Conservation (phyloP, 1,140 invertebrate species). For the Anoplolepis gracilipes region DNA sequence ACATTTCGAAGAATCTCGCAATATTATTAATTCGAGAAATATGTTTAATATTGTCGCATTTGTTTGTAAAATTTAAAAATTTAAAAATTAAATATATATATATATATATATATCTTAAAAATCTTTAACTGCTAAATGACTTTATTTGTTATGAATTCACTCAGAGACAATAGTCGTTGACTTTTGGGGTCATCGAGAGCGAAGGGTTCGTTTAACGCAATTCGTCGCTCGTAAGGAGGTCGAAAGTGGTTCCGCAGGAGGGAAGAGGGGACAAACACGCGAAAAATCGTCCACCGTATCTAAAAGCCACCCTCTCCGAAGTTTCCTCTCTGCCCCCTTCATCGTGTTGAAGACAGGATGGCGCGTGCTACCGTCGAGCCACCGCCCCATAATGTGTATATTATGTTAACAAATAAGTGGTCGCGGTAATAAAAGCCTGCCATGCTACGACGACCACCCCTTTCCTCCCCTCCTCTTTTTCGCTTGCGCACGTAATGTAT, state of each 20-base stretch:
- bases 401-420: constrained; percentile 85
- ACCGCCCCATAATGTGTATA: constrained; percentile 82
- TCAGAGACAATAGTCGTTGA: neutral
- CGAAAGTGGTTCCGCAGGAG: neutral
- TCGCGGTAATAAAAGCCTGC: constrained; percentile 81
- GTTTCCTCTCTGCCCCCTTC: neutral
- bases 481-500: constrained; percentile 77
- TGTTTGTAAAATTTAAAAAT: neutral
- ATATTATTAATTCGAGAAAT: neutral
- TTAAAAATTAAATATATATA: neutral
- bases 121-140: neutral
- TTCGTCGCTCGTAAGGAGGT: constrained; percentile 32
- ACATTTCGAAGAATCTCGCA: neutral
- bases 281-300: constrained; percentile 80
- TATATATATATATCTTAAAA: neutral
- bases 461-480: constrained; percentile 22
- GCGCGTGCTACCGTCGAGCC: constrained; percentile 67
- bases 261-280: constrained; percentile 33
- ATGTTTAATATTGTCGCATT: neutral
- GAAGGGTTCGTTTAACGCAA: constrained; percentile 37
- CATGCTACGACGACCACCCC: constrained; percentile 49
- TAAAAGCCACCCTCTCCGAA: constrained; percentile 74
- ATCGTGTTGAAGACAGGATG: constrained; percentile 46
- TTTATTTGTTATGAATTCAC: neutral
- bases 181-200: neutral